A percentile compares a stretch with the other conserved stretches of the same genome.
Evolutionary conservation across 2,888 invertebrate species (phyloP).

Genomic region (Ariolimax columbianus): DNA sequence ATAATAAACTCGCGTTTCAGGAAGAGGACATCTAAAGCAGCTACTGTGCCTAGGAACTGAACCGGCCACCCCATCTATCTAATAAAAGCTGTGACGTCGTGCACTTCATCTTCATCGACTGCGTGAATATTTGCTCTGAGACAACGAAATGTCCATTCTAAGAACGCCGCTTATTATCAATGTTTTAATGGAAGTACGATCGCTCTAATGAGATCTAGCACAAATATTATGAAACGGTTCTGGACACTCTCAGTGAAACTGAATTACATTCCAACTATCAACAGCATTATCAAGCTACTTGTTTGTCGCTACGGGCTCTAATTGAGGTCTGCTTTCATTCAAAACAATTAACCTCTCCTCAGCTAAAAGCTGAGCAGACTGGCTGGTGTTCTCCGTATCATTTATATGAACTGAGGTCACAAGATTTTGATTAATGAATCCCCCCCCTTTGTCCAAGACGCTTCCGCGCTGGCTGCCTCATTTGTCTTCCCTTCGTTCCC

Average conservation of each 20-base stretch:
- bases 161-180: background rate
- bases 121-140: no score
- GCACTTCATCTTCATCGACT: no score
- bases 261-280: background rate
- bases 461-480: background rate
- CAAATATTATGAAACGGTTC: background rate
- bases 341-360: constrained; percentile 44
- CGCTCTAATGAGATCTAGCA: background rate
- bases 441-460: constrained; percentile 25
- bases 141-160: no score
- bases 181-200: background rate
- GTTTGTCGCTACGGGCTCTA: constrained; percentile 11
- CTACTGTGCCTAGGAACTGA: no score
- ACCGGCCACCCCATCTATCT: no score
- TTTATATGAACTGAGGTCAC: constrained; percentile 41
- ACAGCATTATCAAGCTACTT: background rate
- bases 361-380: constrained; percentile 23
- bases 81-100: no score
- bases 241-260: background rate
- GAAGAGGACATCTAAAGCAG: no score
- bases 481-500: constrained; percentile 2
- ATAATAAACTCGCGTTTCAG: no score
- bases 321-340: constrained; percentile 47
- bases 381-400: constrained; percentile 43
- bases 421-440: constrained; percentile 47